phyloP scores from a whole-genome alignment of 1,140 invertebrate species.

The Pseudomyrmex pallidus region DNA sequence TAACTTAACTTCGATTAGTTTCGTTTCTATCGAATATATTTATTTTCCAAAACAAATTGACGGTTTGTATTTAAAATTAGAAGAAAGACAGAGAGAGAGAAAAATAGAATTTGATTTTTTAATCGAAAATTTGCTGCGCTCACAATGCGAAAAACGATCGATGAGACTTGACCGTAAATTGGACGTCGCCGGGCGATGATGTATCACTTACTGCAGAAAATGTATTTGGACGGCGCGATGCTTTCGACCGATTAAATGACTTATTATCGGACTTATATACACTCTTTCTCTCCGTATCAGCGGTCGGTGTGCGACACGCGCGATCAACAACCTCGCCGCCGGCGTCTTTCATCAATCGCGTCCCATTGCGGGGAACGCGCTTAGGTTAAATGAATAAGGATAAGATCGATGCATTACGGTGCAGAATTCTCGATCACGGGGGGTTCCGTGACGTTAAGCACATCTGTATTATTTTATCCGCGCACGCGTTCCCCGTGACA shows the following conservation, averaged over 20 bases:
- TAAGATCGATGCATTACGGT: slow-evolving; percentile 53
- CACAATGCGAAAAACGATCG: background rate
- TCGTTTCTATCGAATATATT: too few species aligned
- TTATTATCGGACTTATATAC: slow-evolving; percentile 47
- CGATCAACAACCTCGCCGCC: slow-evolving; percentile 42
- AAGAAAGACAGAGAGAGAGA: background rate
- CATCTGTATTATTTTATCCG: slow-evolving; percentile 58
- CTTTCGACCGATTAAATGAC: slow-evolving; percentile 38
- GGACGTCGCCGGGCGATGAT: slow-evolving; percentile 17
- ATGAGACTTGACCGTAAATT: slow-evolving; percentile 33
- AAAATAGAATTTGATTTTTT: background rate
- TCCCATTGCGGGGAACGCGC: slow-evolving; percentile 32
- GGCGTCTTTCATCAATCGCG: slow-evolving; percentile 53
- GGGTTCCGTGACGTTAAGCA: slow-evolving; percentile 39
- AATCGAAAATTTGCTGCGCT: background rate
- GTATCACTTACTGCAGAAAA: slow-evolving; percentile 30
- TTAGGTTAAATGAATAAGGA: slow-evolving; percentile 52
- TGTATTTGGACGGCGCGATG: slow-evolving; percentile 25
- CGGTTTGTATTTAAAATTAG: background rate
- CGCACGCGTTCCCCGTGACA: slow-evolving; percentile 2
- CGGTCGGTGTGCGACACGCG: slow-evolving; percentile 32
- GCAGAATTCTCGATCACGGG: slow-evolving; percentile 48
- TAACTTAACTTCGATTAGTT: too few species aligned
- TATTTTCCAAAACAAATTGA: too few species aligned
- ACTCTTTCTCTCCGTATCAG: slow-evolving; percentile 49